Base-by-base conservation (phyloP, 1,140 invertebrate genomes). In the Drosophila orena region DNA sequence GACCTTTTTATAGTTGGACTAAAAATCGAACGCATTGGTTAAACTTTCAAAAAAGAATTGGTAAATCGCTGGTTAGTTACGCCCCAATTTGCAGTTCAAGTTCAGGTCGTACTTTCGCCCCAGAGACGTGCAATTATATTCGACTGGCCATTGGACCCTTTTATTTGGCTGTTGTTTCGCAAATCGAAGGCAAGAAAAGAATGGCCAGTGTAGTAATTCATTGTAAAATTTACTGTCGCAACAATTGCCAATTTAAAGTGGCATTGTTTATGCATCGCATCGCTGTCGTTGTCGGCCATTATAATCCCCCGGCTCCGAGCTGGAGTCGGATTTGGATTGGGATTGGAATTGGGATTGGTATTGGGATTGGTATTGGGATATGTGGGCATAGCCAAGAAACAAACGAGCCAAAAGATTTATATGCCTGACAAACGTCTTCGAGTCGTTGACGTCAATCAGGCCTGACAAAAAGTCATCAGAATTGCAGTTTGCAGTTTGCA, bases 391-490 rank as follows among this genome's bases (percentile, higher is more conserved):
- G 65, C 52, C 65, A 68, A 68, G 60, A 50, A 89, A 77, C 75
- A 88, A 81, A 86, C 78, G 79, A 88, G 83, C 70, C 69, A 62
- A 65, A 77, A 88, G 79, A 88, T 88, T 88, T 88, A 88, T 88
- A 73, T 80, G 79, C 84, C 83, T 76, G 79, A 70, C 79, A 59
- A 71, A 70, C 72, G 71, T 73, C 68, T 71, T 49, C 52, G 84
- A 89, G 60, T 84, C 83, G 84, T 89, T 88, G 83, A 88, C 84
- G 84, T 88, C 84, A 89, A 88, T 88, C 84, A 88, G 73, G 65
- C 68, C 79, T 89, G 84, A 88, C 84, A 84, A 88, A 89, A 88
- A 88, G 79, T 88, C 84, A 89, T 88, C 84, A 88, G 79, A 88
- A 88, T 88, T 79, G 79, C 73, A 74, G 56, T 46, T 46, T 79